Percentiles rank a stretch among this genome's conserved stretches.
These are phyloP conservation scores for Mungos mungo DNA, from an alignment of 2,113 vertebrate genomes.

Conservation along the genomic window DNA sequence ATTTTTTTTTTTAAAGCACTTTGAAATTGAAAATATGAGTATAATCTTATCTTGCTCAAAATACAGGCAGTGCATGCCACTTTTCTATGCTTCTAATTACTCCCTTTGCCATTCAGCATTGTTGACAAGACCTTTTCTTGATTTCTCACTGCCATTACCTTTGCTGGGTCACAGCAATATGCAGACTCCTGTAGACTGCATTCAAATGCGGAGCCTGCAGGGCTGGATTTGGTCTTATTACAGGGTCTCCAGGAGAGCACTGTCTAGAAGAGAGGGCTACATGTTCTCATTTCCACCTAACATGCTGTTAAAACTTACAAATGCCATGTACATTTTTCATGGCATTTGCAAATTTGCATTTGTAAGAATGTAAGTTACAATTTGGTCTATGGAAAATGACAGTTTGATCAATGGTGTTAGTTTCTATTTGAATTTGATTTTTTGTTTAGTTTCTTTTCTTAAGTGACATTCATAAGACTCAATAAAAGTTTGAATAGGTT, in stretches of 20 bases:
- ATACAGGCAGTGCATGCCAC: not conserved
- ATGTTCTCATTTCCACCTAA: not conserved
- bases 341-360: too few relatives aligned
- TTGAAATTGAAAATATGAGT: not conserved
- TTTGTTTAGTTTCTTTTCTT: not conserved
- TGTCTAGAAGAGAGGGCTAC: not conserved
- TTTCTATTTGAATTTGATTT: constrained; percentile 26
- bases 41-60: not conserved
- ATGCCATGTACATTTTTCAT: not conserved
- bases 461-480: not conserved
- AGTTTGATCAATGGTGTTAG: not conserved
- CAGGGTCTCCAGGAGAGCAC: not conserved
- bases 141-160: not conserved
- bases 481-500: not conserved
- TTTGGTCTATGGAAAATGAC: not conserved
- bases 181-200: not conserved
- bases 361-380: constrained; percentile 3
- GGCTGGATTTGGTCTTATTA: not conserved
- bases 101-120: not conserved
- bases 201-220: not conserved
- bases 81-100: not conserved
- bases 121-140: not conserved
- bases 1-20: constrained; percentile 10
- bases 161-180: not conserved
- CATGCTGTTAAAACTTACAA: not conserved